Percentiles rank a stretch among this genome's conserved stretches.
phyloP scores from a whole-genome alignment of 2,797 vertebrate species.

The Pogoniulus pusillus region DNA sequence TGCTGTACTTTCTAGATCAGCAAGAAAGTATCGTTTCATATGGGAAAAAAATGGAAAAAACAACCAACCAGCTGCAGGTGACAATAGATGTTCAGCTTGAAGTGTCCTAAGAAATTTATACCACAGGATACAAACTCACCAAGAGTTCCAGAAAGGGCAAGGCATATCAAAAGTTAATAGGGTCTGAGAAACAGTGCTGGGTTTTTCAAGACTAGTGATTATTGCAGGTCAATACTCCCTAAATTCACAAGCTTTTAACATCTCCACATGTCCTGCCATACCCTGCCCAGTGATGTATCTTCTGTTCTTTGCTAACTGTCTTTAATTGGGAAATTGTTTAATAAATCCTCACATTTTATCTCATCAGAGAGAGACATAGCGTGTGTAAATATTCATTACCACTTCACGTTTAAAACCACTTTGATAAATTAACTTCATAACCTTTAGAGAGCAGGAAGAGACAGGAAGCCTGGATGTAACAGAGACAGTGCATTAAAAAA shows the following conservation, averaged over 20 bases:
- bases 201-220: not conserved
- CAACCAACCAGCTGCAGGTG: not conserved
- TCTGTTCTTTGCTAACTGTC: slow-evolving; percentile 32
- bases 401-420: slow-evolving; percentile 53
- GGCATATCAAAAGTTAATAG: not conserved
- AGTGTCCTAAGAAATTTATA: not conserved
- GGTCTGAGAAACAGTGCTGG: not conserved
- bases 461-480: slow-evolving; percentile 55
- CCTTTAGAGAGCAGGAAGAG: slow-evolving; percentile 66
- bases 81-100: not conserved
- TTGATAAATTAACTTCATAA: slow-evolving; percentile 70
- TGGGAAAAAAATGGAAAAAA: not conserved
- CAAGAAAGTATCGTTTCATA: not conserved
- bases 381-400: slow-evolving; percentile 60
- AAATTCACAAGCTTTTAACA: slow-evolving; percentile 34
- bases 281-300: not conserved
- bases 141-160: not conserved
- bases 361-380: slow-evolving; percentile 58
- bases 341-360: slow-evolving; percentile 64
- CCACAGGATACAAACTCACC: not conserved
- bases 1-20: not conserved
- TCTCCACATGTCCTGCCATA: not conserved
- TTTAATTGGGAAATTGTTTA: slow-evolving; percentile 60
- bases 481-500: slow-evolving; percentile 27
- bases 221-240: not conserved